Evolutionary conservation across 2,888 invertebrate genomes (phyloP), one percentile per base, ranked within the genome.

Genomic region (Synergus japonicus): DNA sequence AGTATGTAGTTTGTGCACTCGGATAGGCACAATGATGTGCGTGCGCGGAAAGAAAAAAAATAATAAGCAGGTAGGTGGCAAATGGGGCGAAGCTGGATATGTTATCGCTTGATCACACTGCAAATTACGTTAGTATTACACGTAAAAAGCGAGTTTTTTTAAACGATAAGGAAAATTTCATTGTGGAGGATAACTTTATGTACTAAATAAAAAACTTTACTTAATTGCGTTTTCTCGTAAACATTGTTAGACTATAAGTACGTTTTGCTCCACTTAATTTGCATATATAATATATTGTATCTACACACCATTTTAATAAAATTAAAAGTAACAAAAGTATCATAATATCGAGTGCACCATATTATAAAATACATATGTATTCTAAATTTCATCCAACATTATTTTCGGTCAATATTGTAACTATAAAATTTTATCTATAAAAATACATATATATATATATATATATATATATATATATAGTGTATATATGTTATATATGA

Each of bases 1-100:
- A 82, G 67, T 69, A 69, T 69, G 69, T 22, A 67, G 67, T 67
- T 67, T 67, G 67, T 67, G 67, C 67, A 69, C 73, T 73, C 37
- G 54, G 37, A 54, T 73, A 73, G 49, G 54, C 37, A 73, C 37
- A 73, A 73, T 73, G 46, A 54, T 54, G 73, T 73, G 73, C 54
- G 73, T 73, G 73, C 29, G 54, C 10, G 49, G 10, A 73, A 54
- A 15, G 37, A 54, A 73, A 69, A 69, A 73, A 73, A 67, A 22
- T 73, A 73, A 73, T 73, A 73, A 73, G 73, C 73, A n/a, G 54
- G 73, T 73, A 73, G 49, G 73, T 73, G 54, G 73, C 54, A 54
- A 73, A 73, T 73, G 73, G 73, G 73, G 49, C 73, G 37, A 46
- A 29, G 49, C 67, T 46, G 29, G 64, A 29, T 69, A 69, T 29